phyloP scores from a whole-genome alignment of 2,888 invertebrate genomes.

The Pilophorus perplexus region DNA sequence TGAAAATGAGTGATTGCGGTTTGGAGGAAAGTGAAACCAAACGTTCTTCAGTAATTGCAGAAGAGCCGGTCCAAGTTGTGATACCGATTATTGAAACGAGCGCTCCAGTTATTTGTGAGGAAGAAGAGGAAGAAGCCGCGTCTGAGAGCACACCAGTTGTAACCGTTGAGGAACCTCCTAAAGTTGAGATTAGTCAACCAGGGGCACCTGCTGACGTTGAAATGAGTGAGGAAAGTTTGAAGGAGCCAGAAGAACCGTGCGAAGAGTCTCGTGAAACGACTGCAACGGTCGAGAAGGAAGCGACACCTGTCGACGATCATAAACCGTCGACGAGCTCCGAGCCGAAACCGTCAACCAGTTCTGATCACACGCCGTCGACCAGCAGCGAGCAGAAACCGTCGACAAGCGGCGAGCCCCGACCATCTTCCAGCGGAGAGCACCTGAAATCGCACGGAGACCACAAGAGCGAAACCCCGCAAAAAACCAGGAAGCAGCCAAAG shows the following conservation, averaged over 20 bases:
- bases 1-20: slow-evolving; percentile 24
- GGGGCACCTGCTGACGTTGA: slow-evolving; percentile 57
- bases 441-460: no score
- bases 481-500: slow-evolving; percentile 13
- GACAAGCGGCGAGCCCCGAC: slow-evolving; percentile 14
- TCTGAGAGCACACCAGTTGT: slow-evolving; percentile 42
- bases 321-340: not conserved
- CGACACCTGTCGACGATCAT: not conserved
- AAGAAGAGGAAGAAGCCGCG: not conserved
- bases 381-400: slow-evolving; percentile 13
- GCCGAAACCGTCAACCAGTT: slow-evolving; percentile 28
- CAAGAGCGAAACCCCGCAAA: slow-evolving; percentile 20
- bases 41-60: not conserved
- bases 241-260: not conserved
- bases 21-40: slow-evolving; percentile 10
- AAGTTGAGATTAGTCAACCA: slow-evolving; percentile 67
- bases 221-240: not conserved
- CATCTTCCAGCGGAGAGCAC: slow-evolving; percentile 8
- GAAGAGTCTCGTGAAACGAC: no score
- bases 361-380: slow-evolving; percentile 45
- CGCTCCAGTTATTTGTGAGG: slow-evolving; percentile 11
- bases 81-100: slow-evolving; percentile 22
- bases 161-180: slow-evolving; percentile 53
- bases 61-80: not conserved
- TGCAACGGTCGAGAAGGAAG: not conserved